A percentile compares a stretch with the other conserved stretches of the same genome.
These are phyloP conservation scores for Caerostris extrusa DNA, from an alignment of 1,140 invertebrate genomes.

Conservation along the genomic window DNA sequence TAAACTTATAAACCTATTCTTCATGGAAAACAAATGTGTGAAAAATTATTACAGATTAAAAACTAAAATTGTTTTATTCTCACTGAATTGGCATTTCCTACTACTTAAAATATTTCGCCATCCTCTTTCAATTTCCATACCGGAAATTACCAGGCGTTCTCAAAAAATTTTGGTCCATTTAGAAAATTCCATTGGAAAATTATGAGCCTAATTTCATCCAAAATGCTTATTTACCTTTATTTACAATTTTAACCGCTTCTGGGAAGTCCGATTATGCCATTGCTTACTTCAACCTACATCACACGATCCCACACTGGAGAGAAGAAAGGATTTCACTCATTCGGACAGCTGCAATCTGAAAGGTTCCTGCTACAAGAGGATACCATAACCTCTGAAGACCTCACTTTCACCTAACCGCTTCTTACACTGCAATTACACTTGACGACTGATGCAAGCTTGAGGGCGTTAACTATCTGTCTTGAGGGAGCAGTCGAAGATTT, in stretches of 20 bases:
- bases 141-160: neutral
- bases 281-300: neutral
- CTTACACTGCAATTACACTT: conserved; percentile 29
- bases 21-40: neutral
- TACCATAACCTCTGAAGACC: neutral
- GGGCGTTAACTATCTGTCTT: conserved; percentile 40
- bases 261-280: neutral
- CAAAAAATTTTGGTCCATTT: neutral
- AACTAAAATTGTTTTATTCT: neutral
- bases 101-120: neutral
- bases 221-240: neutral
- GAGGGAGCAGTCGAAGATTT: neutral
- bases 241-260: neutral
- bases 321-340: neutral
- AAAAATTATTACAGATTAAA: neutral
- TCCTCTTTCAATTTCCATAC: conserved; percentile 3
- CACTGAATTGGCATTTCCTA: neutral
- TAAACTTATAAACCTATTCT: no score
- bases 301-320: neutral
- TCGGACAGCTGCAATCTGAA: conserved; percentile 35
- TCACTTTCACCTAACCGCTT: conserved; percentile 13
- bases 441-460: conserved; percentile 15
- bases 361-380: conserved; percentile 9
- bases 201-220: neutral
- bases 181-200: neutral